Evolutionary conservation across 1,140 invertebrate genomes (phyloP), one percentile per base, ranked within the genome.

Genomic region (Heterodera schachtii): DNA sequence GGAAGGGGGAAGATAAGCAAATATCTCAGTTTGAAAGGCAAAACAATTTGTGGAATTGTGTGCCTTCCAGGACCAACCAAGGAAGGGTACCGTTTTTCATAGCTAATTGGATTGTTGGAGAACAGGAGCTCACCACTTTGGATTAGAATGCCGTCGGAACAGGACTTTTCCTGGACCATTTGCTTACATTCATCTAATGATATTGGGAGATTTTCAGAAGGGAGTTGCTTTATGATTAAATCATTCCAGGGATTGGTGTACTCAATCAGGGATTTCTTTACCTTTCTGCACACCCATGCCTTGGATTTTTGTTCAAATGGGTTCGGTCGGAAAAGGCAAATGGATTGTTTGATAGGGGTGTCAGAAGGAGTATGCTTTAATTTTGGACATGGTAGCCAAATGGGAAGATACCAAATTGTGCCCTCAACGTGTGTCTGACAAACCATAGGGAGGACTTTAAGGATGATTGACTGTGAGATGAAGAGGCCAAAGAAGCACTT

Each of bases 261-360:
- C 44, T 74, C 73, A n/a, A 11, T 57, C 11, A 52, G 47, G 19
- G 47, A n/a, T 44, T 74, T 74, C 73, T 31, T 74, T 21, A 74
- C 57, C n/a, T n/a, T 44, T 46, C 41, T 74, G 21, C 73, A 74
- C 19, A 57, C 73, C 73, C 73, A 74, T 3, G 73, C 73, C n/a
- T 9, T 21, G 41, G 47, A 11, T 47, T 47, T 21, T 44, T 74
- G 73, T 13, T 74, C n/a, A 11, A 74, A 74, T 8, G 73, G 47
- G 9, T 74, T 74, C 21, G 57, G 73, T 8, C 73, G 73, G 73
- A 52, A 74, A 44, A 74, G 73, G 21, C 73, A 4, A 44, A 74
- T 74, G 7, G 47, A 21, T 44, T 74, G 73, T 6, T n/a, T 7
- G 11, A 74, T 21, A 3, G 73, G 73, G 8, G 57, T 9, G 9